phyloP scores from a whole-genome alignment of 2,888 invertebrate genomes.

The Lycia hirtaria region DNA sequence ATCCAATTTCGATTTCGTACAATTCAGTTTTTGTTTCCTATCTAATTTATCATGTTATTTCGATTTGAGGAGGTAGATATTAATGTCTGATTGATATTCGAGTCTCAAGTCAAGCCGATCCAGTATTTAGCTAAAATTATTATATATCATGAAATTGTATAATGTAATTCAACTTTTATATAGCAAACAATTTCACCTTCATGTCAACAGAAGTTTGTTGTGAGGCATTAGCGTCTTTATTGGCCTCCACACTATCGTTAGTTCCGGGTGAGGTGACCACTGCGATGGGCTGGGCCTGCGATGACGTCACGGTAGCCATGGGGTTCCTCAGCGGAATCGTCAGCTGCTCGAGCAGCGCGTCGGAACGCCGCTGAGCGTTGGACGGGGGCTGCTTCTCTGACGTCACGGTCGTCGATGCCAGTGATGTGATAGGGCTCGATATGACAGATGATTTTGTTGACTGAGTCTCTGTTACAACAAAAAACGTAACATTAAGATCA shows the following conservation, averaged over 20 bases:
- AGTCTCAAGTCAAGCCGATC: no score
- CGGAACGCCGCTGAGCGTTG: slow-evolving; percentile 75
- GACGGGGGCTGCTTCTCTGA: slow-evolving; percentile 73
- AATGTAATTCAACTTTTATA: background rate
- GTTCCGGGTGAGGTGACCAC: slow-evolving; percentile 64
- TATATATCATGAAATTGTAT: no score
- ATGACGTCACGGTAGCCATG: slow-evolving; percentile 56
- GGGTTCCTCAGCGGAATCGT: slow-evolving; percentile 74
- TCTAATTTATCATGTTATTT: no score
- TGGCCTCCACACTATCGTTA: slow-evolving; percentile 70
- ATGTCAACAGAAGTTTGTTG: slow-evolving; percentile 72
- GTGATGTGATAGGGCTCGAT: slow-evolving; percentile 71
- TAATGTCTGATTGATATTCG: no score
- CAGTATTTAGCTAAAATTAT: no score
- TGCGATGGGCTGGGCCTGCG: slow-evolving; percentile 53
- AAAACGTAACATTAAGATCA: background rate
- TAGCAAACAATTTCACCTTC: slow-evolving; percentile 65
- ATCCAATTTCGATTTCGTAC: no score
- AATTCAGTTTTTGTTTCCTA: no score
- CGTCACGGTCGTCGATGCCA: slow-evolving; percentile 67
- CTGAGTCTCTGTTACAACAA: slow-evolving; percentile 61
- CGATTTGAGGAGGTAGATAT: background rate
- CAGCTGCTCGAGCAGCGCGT: slow-evolving; percentile 76
- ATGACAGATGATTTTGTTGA: slow-evolving; percentile 74
- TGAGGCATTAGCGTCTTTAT: slow-evolving; percentile 65